Evolutionary conservation across 2,888 invertebrate genomes (phyloP).

Genomic region (Endomychus coccineus): DNA sequence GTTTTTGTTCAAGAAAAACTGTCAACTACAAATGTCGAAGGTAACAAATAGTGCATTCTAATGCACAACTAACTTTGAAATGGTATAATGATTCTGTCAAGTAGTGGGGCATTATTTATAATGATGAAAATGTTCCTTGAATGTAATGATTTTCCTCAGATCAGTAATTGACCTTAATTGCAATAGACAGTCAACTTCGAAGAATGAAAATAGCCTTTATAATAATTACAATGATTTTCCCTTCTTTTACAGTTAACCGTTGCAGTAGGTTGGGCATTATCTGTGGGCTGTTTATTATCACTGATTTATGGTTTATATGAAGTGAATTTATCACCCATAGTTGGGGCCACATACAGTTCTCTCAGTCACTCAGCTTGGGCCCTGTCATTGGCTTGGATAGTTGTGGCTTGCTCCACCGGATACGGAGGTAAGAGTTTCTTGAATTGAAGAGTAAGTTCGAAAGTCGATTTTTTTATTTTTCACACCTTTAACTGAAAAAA

Average conservation of each 20-base stretch:
- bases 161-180: no score
- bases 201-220: no score
- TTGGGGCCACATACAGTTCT: constrained; percentile 72
- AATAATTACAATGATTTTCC: no score
- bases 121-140: no score
- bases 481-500: no score
- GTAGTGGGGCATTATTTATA: no score
- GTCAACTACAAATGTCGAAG: constrained; percentile 66
- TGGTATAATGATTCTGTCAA: no score
- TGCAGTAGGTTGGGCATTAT: constrained; percentile 61
- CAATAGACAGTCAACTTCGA: no score
- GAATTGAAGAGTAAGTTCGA: no score
- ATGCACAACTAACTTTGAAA: no score
- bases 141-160: no score
- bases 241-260: constrained; percentile 59
- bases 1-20: constrained; percentile 74
- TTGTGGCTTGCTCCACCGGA: constrained; percentile 77
- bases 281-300: constrained; percentile 59
- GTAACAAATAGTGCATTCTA: constrained; percentile 45
- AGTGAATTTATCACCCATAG: constrained; percentile 57
- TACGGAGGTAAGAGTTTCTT: constrained; percentile 71
- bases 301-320: constrained; percentile 74
- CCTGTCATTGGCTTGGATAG: constrained; percentile 72
- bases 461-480: no score
- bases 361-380: constrained; percentile 81